Percentiles rank a stretch among this genome's conserved stretches.
Evolutionary conservation across 2,113 vertebrate species (phyloP).

Genomic region (Myiozetetes cayanensis): DNA sequence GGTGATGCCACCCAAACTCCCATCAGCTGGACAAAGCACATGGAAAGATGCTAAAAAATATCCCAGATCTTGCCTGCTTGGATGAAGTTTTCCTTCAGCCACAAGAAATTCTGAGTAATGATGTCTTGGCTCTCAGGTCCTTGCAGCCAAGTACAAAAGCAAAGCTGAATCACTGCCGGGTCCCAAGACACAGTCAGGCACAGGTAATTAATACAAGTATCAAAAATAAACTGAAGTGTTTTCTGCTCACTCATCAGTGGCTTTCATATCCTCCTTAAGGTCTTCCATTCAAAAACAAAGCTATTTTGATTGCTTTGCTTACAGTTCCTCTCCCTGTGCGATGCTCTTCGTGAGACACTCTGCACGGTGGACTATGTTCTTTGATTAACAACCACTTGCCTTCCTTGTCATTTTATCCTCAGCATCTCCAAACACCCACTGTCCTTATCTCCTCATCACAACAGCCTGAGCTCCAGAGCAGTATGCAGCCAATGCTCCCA

Average conservation of each 20-base stretch:
- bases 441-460: neutral
- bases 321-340: neutral
- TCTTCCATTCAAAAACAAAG: neutral
- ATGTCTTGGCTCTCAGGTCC: neutral
- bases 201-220: neutral
- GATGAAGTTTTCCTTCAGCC: neutral
- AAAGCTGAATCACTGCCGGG: neutral
- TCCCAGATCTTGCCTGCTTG: neutral
- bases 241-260: neutral
- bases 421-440: neutral
- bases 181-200: neutral
- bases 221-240: neutral
- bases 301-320: neutral
- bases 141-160: neutral
- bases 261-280: neutral
- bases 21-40: neutral
- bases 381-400: neutral
- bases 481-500: neutral
- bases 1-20: neutral
- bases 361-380: neutral
- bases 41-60: neutral
- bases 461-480: neutral
- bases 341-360: neutral
- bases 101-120: neutral
- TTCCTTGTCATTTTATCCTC: neutral